Evolutionary conservation across 2,113 vertebrate genomes (phyloP).

Genomic region (Pseudolaguvia tuberculata): DNA sequence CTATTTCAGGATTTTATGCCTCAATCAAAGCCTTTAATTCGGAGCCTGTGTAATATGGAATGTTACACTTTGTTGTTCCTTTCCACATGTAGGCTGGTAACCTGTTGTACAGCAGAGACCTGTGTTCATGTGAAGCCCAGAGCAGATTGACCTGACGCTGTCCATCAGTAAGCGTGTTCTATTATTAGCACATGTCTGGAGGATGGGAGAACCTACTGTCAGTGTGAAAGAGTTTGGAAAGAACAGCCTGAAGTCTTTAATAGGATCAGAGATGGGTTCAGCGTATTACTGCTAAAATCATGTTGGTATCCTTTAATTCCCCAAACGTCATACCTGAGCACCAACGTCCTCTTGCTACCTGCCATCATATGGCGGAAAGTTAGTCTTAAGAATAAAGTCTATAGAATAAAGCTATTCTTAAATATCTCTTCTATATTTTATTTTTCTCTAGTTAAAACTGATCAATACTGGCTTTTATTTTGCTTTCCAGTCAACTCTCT

Average conservation of each 20-base stretch:
- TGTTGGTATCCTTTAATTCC: not conserved
- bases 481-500: too few species aligned
- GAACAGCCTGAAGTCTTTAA: conserved; percentile 21
- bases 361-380: not conserved
- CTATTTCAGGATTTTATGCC: conserved; percentile 19
- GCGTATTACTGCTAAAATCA: not conserved
- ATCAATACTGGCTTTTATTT: not conserved
- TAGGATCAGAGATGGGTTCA: conserved; percentile 17
- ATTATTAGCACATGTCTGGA: conserved; percentile 25
- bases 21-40: conserved; percentile 25
- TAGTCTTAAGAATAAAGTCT: too few species aligned
- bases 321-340: not conserved
- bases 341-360: not conserved
- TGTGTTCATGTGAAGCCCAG: conserved; percentile 17
- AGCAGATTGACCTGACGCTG: conserved; percentile 24
- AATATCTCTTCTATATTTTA: not conserved
- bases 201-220: conserved; percentile 8
- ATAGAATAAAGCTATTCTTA: conserved; percentile 1
- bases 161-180: conserved; percentile 18
- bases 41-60: conserved; percentile 26
- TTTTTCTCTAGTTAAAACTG: not conserved
- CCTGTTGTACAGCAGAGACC: conserved; percentile 24
- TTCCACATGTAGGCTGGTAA: conserved; percentile 24
- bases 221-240: conserved; percentile 21
- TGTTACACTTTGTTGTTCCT: conserved; percentile 23